A percentile compares a stretch with the other conserved stretches of the same genome.
These are phyloP conservation scores for Melinaea menophilus DNA, from an alignment of 2,888 invertebrate genomes.

Conservation along the genomic window DNA sequence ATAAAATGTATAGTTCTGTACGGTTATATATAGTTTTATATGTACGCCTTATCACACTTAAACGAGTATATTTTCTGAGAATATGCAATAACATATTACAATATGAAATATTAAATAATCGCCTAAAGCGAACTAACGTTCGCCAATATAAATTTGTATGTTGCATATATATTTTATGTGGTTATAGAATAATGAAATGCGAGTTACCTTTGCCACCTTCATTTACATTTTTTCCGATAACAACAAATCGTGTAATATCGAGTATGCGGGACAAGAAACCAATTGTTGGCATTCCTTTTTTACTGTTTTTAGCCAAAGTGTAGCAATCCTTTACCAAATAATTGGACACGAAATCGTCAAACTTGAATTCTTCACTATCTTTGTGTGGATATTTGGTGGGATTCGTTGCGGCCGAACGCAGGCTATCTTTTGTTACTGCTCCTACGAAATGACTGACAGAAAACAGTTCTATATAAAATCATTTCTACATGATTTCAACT, in stretches of 20 bases:
- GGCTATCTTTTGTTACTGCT: constrained; percentile 57
- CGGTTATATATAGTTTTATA: too few species aligned
- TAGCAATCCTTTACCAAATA: constrained; percentile 83
- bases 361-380: constrained; percentile 74
- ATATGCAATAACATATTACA: too few species aligned
- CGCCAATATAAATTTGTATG: too few species aligned
- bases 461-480: constrained; percentile 6
- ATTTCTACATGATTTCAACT: too few species aligned
- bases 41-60: too few species aligned
- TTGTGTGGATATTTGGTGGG: constrained; percentile 36
- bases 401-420: constrained; percentile 64
- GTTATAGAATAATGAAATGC: constrained; percentile 32
- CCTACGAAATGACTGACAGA: constrained; percentile 36
- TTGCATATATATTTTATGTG: neutral
- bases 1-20: too few species aligned
- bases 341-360: constrained; percentile 47
- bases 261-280: constrained; percentile 85
- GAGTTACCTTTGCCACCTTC: constrained; percentile 48
- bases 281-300: constrained; percentile 66
- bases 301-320: constrained; percentile 60
- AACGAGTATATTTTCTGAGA: too few species aligned
- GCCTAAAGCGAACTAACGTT: too few species aligned
- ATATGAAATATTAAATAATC: too few species aligned
- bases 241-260: constrained; percentile 84
- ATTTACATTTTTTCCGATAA: constrained; percentile 63